Percentiles rank a stretch among this genome's conserved stretches.
Evolutionary conservation across 30 jellyfish, hydroid and myxozoan species (phyloP).

Genomic region (Rhopilema esculentum): DNA sequence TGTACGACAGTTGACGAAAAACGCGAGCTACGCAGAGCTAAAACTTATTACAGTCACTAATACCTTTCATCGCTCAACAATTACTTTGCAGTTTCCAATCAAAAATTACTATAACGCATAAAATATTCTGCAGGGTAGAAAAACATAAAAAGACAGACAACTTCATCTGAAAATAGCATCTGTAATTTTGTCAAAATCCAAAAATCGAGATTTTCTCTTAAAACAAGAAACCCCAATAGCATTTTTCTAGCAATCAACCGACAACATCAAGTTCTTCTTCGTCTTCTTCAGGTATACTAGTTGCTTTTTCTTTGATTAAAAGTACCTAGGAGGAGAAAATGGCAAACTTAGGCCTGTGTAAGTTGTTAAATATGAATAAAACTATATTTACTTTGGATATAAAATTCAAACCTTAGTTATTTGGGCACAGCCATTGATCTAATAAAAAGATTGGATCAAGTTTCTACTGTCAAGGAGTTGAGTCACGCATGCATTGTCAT

Average conservation of each 20-base stretch:
- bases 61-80: too few species aligned
- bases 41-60: too few species aligned
- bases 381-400: too few species aligned
- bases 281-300: constrained; percentile 52
- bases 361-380: background rate
- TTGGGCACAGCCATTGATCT: too few species aligned
- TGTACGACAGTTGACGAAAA: too few species aligned
- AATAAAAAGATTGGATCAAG: too few species aligned
- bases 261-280: constrained; percentile 79
- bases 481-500: too few species aligned
- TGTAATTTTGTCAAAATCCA: constrained; percentile 31
- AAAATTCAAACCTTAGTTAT: too few species aligned
- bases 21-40: too few species aligned
- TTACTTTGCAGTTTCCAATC: too few species aligned
- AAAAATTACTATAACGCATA: background rate
- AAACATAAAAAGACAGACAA: background rate
- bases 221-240: constrained; percentile 16
- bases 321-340: constrained; percentile 43
- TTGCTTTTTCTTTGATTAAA: constrained; percentile 45
- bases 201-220: constrained; percentile 32
- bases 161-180: background rate
- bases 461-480: too few species aligned
- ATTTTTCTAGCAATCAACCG: constrained; percentile 8
- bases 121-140: background rate
- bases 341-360: background rate